Base-by-base conservation (phyloP, 2,113 vertebrate genomes). In the Sphaerodactylus townsendi region DNA sequence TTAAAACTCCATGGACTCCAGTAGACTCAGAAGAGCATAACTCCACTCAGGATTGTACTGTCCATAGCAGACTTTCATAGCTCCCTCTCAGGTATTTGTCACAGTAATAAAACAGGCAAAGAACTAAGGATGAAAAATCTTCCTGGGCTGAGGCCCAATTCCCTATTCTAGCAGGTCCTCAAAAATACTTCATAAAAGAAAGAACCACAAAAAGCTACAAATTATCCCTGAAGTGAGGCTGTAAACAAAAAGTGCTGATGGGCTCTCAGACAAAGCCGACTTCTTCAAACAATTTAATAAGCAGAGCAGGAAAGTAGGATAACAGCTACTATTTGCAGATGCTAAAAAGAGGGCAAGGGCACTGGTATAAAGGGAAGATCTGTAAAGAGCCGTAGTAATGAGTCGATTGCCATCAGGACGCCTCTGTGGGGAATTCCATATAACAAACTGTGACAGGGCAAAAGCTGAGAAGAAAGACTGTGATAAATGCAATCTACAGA, bases 221-320 rank as follows among this genome's bases (percentile, higher is more conserved):
- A 90, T 88, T 86, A 68, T 72, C 87, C 68, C 86, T 0, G 66
- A 85, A 88, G 10, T 66, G 5, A 78, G 15, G 33, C 59, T 89
- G 77, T 17, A 90, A 87, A 68, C n/a, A 48, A 5, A 28, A 76
- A 77, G 1, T 10, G 53, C 35, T 74, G 10, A 37, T 77, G 65
- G 83, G 69, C 81, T 85, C 70, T 30, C 23, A 48, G 33, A 56
- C 74, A 66, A 84, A 41, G 82, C 50, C 15, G 76, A 4, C n/a
- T 86, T 81, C 71, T 86, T 91, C 81, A 9, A 46, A 62, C 30
- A 84, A 50, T 91, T 88, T 89, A 72, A 15, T 79, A 92, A 86
- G 89, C 81, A 10, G 89, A 89, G 86, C 89, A 86, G 86, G 68
- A 90, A 88, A 93, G 85, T 11, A 35, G 70, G 11, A 80, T 78